Evolutionary conservation across 2,113 vertebrate genomes (phyloP), one percentile per base, ranked within the genome.

Genomic region (Elephas maximus): DNA sequence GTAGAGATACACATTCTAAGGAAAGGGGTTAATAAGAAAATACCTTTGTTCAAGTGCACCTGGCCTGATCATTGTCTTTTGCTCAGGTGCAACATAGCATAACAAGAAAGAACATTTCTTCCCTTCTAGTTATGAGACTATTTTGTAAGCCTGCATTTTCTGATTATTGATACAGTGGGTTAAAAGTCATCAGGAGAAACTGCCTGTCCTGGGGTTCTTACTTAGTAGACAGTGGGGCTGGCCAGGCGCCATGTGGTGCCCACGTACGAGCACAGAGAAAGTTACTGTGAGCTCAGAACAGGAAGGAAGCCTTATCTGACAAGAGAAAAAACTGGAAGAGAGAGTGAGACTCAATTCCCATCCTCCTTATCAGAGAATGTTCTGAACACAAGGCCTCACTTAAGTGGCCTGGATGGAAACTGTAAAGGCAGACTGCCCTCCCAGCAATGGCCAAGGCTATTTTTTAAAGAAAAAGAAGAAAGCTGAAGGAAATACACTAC

Each of bases 391-490:
- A 41, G n/a, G 8, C 21, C 20, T 74, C 37, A 74, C n/a, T 41
- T 3, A 73, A 6, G 18, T 37, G 71, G 18, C 18, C 71, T 37
- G n/a, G 67, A 71, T 71, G 33, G 30, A 15, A 71, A 71, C 15
- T n/a, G 11, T 71, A 17, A 71, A 71, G 26, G 71, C n/a, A 73
- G n/a, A 74, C 14, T 20, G n/a, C 20, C 17, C 18, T 41, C 14
- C 71, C 41, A 41, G n/a, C 73, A 41, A 87, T 44, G 90, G 53
- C 12, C 81, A 91, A 85, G 24, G 45, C 15, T 37, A 76, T 53
- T 30, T 88, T 88, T 71, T 76, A 67, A 92, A 78, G 80, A 41
- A 53, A 93, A 78, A 83, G 37, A 95, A 18, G 1, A 90, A 79
- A 90, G 10, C 28, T 93, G 28, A 53, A 88, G 33, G 53, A n/a